These are phyloP conservation scores for Polia nebulosa DNA, from an alignment of 2,888 invertebrate species.

Conservation along the genomic window DNA sequence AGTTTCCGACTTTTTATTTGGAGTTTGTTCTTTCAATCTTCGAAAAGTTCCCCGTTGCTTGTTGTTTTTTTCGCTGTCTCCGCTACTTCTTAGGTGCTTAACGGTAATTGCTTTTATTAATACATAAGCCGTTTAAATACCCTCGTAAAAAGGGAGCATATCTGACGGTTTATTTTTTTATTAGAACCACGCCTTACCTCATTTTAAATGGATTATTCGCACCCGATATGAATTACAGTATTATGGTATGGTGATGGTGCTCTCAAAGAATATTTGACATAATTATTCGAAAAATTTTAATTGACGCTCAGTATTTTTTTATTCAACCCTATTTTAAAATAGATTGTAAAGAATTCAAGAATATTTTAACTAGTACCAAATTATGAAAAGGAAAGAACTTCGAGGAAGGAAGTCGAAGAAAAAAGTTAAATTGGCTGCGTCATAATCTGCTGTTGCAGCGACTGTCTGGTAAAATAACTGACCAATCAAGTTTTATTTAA, in stretches of 20 bases:
- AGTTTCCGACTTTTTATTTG: conserved; percentile 56
- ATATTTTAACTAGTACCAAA: conserved; percentile 8
- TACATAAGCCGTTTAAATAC: conserved; percentile 24
- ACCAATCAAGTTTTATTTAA: conserved; percentile 7
- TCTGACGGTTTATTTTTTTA: background rate
- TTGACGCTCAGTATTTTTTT: background rate
- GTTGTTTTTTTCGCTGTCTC: conserved; percentile 44
- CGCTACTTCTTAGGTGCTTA: conserved; percentile 43
- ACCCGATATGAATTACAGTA: no score
- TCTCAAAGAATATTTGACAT: background rate
- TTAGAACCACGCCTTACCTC: no score
- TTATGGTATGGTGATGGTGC: no score
- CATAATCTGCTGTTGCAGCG: conserved; percentile 6
- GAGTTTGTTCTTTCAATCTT: conserved; percentile 60
- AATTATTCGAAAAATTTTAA: background rate
- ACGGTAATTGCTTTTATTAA: conserved; percentile 59
- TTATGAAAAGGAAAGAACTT: background rate
- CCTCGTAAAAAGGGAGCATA: conserved; percentile 11
- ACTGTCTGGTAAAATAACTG: background rate
- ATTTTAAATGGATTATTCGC: no score
- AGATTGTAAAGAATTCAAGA: background rate
- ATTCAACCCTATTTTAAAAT: background rate
- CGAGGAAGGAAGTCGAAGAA: background rate
- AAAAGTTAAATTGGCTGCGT: conserved; percentile 13
- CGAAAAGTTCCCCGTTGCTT: conserved; percentile 44